phyloP scores from a whole-genome alignment of 2,797 vertebrate genomes.

The Macrochelys suwanniensis region DNA sequence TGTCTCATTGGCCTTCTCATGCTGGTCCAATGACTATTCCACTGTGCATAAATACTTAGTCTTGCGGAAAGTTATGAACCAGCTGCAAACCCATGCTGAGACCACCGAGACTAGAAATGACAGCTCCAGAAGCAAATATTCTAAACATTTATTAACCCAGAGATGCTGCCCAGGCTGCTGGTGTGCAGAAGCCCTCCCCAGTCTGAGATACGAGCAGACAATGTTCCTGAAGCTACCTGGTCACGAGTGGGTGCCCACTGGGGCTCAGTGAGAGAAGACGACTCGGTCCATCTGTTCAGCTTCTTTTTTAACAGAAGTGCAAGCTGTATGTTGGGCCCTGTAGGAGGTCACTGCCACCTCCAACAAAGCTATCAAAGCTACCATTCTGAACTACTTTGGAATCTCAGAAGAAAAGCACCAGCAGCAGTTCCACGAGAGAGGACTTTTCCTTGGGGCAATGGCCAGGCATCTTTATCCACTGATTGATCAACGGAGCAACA shows the following conservation, averaged over 20 bases:
- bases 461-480: background rate
- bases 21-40: too few relatives aligned
- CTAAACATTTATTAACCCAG: background rate
- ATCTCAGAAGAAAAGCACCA: slow-evolving; percentile 3
- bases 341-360: too few relatives aligned
- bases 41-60: background rate
- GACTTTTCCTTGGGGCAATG: background rate
- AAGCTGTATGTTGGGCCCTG: too few relatives aligned
- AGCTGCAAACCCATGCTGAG: slow-evolving; percentile 60
- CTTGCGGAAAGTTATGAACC: slow-evolving; percentile 12
- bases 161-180: background rate
- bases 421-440: background rate
- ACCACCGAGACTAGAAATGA: slow-evolving; percentile 42
- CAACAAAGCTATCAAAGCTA: too few relatives aligned
- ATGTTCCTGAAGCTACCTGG: background rate
- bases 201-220: background rate
- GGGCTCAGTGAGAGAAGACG: background rate
- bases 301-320: background rate
- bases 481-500: too few relatives aligned
- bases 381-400: too few relatives aligned
- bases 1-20: too few relatives aligned
- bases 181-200: background rate
- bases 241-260: background rate
- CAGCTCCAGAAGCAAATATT: slow-evolving; percentile 26
- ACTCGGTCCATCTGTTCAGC: background rate